Conservation (phyloP, 2,888 invertebrate species). For the Luperina testacea region DNA sequence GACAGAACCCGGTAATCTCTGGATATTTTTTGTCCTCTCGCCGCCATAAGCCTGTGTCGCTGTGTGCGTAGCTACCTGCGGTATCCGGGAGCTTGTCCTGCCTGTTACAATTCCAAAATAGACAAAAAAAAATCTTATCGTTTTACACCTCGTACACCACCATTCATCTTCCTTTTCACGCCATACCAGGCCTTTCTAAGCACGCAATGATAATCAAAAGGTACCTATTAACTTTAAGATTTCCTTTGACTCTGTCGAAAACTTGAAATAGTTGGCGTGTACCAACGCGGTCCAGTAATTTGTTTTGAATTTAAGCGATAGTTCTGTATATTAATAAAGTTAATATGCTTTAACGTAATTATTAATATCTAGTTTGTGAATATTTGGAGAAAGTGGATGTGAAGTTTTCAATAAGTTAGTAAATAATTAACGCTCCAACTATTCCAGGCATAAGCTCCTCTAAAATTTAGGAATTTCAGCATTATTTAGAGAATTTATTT, state of each 20-base stretch:
- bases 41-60: slow-evolving; percentile 73
- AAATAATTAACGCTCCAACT: slow-evolving; percentile 7
- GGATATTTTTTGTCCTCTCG: slow-evolving; percentile 70
- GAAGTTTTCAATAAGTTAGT: slow-evolving; percentile 3
- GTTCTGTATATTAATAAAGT: slow-evolving; percentile 74
- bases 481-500: background rate
- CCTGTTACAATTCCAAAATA: slow-evolving; percentile 81
- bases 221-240: slow-evolving; percentile 21
- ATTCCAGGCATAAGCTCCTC: background rate
- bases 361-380: slow-evolving; percentile 53
- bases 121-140: slow-evolving; percentile 76
- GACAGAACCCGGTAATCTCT: slow-evolving; percentile 65
- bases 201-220: slow-evolving; percentile 60
- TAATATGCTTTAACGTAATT: slow-evolving; percentile 67
- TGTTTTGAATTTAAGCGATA: slow-evolving; percentile 64
- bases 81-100: slow-evolving; percentile 83
- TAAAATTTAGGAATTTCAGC: background rate
- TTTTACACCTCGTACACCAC: slow-evolving; percentile 80
- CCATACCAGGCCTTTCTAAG: slow-evolving; percentile 62
- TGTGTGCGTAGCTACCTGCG: slow-evolving; percentile 87
- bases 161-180: slow-evolving; percentile 66
- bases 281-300: slow-evolving; percentile 24
- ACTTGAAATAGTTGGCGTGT: slow-evolving; percentile 4
- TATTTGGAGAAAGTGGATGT: slow-evolving; percentile 6
- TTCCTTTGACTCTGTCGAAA: slow-evolving; percentile 5